Base-by-base conservation (phyloP, 2,113 vertebrate genomes). In the Choloepus hoffmanni region DNA sequence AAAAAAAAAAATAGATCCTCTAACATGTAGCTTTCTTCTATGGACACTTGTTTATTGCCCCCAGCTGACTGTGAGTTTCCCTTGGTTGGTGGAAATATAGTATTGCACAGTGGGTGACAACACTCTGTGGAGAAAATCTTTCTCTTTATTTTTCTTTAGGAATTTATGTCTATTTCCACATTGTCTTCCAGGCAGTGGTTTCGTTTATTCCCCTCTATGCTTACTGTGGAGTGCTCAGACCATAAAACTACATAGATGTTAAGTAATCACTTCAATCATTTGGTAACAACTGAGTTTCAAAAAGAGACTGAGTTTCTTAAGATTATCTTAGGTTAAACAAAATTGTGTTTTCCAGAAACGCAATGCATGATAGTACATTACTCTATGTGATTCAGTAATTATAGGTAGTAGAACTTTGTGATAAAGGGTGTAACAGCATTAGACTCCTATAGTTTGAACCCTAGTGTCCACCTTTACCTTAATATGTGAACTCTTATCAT, bases 101-200 rank as follows among this genome's bases (percentile, higher is more conserved):
- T 16, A 58, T 67, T 85, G 92, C 89, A 82, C 60, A 78, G 65
- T 65, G 13, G 82, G 11, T 63, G 62, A 70, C 13, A 81, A 60
- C 21, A 70, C 10, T 73, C 6, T 79, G 6, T 78, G 33, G 40
- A 77, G 18, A 67, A 90, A 73, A 76, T 40, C 10, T 65, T 82
- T 89, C 15, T 33, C 23, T 65, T 53, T n/a, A 2, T 68, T 50
- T 74, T 85, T 89, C 68, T 77, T 85, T 33, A 73, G 70, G 7
- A 94, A 95, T 76, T 68, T 93, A 40, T 94, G 58, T 74, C 82
- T 94, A 60, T 86, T 93, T 68, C 53, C 92, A 90, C 14, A 50
- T 58, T 83, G 30, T 58, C 28, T 96, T 90, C 23, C 48, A 92
- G 63, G 58, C 3, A 86, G 26, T 82, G n/a, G 65, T 88, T 94